Conservation (phyloP, 2,888 invertebrate genomes). For the Entomobrya multifasciata region DNA sequence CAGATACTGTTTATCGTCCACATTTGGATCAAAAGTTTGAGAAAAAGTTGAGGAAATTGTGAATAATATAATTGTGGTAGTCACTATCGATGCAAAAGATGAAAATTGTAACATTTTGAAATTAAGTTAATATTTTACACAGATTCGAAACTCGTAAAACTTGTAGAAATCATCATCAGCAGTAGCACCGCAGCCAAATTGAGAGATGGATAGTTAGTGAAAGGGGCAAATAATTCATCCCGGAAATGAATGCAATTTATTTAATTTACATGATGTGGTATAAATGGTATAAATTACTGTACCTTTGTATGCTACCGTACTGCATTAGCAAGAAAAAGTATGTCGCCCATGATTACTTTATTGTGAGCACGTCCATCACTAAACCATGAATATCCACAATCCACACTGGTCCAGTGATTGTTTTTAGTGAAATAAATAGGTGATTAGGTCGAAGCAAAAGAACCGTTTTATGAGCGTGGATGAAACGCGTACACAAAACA, state of each 20-base stretch:
- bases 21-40: constrained; percentile 75
- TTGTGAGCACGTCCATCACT: no score
- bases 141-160: not conserved
- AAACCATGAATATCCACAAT: no score
- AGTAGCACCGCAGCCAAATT: not conserved
- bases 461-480: no score
- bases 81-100: not conserved
- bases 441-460: no score
- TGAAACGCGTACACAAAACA: no score
- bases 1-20: constrained; percentile 75
- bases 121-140: not conserved
- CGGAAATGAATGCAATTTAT: constrained; percentile 17
- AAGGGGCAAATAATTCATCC: not conserved
- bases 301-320: not conserved
- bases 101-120: constrained; percentile 4
- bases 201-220: not conserved
- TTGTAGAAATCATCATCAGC: not conserved
- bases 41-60: not conserved
- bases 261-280: not conserved
- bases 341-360: no score
- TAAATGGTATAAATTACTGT: no score
- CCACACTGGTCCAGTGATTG: no score
- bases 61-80: not conserved
- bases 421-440: no score
- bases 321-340: no score